Conservation (phyloP, 2,113 vertebrate species). For the Corythaixoides concolor region DNA sequence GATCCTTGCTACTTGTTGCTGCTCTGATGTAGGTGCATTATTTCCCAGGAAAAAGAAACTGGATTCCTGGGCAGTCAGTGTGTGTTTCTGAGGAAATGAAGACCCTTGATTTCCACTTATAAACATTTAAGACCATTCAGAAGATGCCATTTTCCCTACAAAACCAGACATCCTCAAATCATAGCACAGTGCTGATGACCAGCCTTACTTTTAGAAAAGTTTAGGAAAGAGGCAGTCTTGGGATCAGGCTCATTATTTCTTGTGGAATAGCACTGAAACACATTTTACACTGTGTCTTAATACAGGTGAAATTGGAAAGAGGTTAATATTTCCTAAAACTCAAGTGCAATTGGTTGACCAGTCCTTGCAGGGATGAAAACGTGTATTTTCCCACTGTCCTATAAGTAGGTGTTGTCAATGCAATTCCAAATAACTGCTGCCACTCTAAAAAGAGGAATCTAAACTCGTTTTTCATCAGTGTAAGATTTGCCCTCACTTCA, state of each 20-base stretch:
- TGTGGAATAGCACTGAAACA: not conserved
- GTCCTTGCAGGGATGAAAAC: not conserved
- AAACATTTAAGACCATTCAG: not conserved
- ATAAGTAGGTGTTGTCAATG: not conserved
- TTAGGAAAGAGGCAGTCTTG: not conserved
- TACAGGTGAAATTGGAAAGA: not conserved
- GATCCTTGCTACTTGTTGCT: fast-evolving
- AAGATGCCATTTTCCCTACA: not conserved
- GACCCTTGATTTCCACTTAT: not conserved
- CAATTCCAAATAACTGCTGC: not conserved
- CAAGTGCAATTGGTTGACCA: not conserved
- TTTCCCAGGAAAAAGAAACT: not conserved
- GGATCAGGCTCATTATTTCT: not conserved
- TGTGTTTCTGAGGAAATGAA: not conserved
- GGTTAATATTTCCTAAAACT: not conserved
- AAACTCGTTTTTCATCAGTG: not conserved
- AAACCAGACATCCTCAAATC: not conserved
- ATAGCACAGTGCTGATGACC: not conserved
- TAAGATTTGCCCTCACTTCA: not conserved
- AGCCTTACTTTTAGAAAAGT: not conserved
- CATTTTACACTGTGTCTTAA: not conserved
- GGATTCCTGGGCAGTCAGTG: not conserved
- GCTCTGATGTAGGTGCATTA: not conserved
- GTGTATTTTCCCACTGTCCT: not conserved
- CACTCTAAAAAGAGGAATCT: not conserved